Base-by-base conservation (phyloP, 2,113 vertebrate genomes). In the Gymnocephalus cernua region DNA sequence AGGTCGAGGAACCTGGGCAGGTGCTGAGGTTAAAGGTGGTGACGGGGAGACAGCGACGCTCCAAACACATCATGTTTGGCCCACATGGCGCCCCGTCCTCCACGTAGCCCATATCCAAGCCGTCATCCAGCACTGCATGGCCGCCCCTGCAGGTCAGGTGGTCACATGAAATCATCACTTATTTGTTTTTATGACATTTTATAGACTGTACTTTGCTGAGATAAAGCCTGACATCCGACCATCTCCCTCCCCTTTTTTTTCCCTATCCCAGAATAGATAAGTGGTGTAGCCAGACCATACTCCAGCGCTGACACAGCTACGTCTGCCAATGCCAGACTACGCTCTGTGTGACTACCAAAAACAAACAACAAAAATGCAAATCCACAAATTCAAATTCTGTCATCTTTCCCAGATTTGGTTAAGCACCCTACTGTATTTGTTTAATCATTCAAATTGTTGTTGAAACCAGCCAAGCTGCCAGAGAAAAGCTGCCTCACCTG, bases 1-100 rank as follows among this genome's bases (percentile, higher is more conserved):
- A 94, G 3, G 93, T 83, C 41, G 96, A 94, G 10, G 96, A 97
- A 77, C 97, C 96, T 0, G 98, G 98, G 85, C 98, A 99, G 89
- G 94, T 94, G 88, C 97, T 99, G 91, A 99, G 97, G 94, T 99
- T 99, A 92, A 99, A 99, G 90, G 96, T 96, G 2, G 93, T 91
- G 67, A 97, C 94, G 0, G 96, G 95, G 61, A 97, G 96, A 95
- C 98, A 99, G 93, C 95, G 97, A 18, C 93, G 97, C 62, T 97
- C 97, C 86, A 98, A 92, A 88, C 98, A 99, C 95, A 99, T 95
- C 97, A 99, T 99, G 90, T 97, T 97, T 10, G 98, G 98, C 21
- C 98, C 98, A 3, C 98, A 99, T 4, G 97, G 97, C 0, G 97
- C 97, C 74, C 98, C 98, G 0, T 99, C 98, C 86, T 99, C 97